These are phyloP conservation scores for Morpho helenor DNA, from an alignment of 2,888 invertebrate genomes.

Conservation along the genomic window DNA sequence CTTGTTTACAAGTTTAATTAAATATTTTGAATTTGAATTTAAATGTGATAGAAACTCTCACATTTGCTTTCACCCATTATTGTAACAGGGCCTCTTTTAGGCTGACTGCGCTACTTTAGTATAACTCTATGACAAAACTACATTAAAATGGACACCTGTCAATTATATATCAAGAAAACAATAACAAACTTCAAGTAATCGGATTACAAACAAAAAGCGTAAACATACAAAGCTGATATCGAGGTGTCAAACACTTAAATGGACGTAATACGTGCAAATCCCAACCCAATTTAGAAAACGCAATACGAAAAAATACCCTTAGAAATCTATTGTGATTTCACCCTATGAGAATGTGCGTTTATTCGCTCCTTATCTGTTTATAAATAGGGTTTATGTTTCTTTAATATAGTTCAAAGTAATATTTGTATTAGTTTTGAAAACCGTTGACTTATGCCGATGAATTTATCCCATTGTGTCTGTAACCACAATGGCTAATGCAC, in stretches of 20 bases:
- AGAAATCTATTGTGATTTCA: not conserved
- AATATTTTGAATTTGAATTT: no score
- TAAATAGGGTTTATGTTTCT: constrained; percentile 23
- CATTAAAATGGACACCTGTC: constrained; percentile 17
- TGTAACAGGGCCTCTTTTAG: no score
- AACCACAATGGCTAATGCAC: constrained; percentile 69
- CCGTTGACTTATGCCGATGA: constrained; percentile 61
- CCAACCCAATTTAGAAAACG: constrained; percentile 62
- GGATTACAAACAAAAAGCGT: constrained; percentile 56
- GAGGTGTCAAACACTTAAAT: constrained; percentile 49
- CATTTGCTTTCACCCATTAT: no score
- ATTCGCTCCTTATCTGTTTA: not conserved
- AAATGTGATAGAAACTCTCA: no score
- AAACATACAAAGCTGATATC: constrained; percentile 48
- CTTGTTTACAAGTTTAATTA: no score
- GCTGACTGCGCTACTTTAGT: no score
- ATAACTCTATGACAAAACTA: not conserved
- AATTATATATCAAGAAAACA: constrained; percentile 33
- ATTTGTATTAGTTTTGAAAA: constrained; percentile 35
- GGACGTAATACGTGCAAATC: constrained; percentile 52
- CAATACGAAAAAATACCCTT: constrained; percentile 26
- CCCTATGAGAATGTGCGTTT: not conserved
- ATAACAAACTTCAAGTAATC: constrained; percentile 54
- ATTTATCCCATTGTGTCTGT: constrained; percentile 48
- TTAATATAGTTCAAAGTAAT: not conserved